These are phyloP conservation scores for Philonicus albiceps DNA, from an alignment of 2,888 invertebrate species.

Conservation along the genomic window DNA sequence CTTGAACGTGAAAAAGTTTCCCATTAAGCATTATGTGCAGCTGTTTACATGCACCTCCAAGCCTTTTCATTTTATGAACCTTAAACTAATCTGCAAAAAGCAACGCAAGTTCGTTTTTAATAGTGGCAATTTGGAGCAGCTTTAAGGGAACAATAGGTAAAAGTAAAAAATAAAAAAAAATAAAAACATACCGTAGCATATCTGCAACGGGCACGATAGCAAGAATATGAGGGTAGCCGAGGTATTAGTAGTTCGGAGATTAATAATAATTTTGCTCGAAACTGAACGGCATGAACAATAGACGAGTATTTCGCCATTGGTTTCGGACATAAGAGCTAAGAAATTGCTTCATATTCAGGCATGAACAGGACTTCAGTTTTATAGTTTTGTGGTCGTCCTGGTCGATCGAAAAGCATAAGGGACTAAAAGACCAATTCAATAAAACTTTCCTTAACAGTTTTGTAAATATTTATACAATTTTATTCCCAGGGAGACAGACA, in stretches of 20 bases:
- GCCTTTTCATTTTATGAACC: neutral
- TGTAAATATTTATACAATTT: neutral
- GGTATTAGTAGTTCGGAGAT: neutral
- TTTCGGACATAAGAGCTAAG: neutral
- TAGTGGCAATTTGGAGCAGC: neutral
- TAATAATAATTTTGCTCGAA: neutral
- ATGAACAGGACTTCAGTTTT: neutral
- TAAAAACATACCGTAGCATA: too few species aligned
- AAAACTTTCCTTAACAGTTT: neutral
- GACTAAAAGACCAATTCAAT: neutral
- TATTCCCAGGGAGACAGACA: neutral
- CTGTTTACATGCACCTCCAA: neutral
- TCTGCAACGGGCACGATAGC: neutral
- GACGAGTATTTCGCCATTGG: neutral
- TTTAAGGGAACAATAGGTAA: neutral
- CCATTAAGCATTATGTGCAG: neutral
- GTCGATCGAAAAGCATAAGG: neutral
- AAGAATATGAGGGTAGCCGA: neutral
- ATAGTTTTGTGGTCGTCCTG: neutral
- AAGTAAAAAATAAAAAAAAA: neutral
- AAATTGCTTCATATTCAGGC: neutral
- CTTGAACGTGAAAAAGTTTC: neutral
- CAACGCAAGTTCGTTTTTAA: neutral
- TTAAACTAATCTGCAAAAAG: neutral
- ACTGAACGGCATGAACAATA: neutral